These are phyloP conservation scores for Eulithis testata DNA, from an alignment of 2,888 invertebrate species.

Conservation along the genomic window DNA sequence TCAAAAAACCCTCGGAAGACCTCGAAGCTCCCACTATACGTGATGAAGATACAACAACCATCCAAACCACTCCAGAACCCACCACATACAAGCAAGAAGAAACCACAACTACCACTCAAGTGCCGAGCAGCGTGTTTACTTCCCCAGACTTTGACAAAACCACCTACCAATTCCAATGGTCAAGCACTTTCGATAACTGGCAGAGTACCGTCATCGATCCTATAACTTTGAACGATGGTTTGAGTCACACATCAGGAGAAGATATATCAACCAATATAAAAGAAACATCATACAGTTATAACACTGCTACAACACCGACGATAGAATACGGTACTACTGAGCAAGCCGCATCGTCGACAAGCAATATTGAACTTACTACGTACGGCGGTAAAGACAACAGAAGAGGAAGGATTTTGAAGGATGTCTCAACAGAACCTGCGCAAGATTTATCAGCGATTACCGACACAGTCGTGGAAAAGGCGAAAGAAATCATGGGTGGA, in stretches of 20 bases:
- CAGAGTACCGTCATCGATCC: constrained; percentile 90
- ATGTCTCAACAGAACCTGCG: constrained; percentile 76
- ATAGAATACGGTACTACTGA: constrained; percentile 62
- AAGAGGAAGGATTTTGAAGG: constrained; percentile 67
- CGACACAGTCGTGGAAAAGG: constrained; percentile 87
- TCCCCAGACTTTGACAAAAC: constrained; percentile 72
- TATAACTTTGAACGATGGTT: constrained; percentile 88
- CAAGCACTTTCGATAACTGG: constrained; percentile 82
- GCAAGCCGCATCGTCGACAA: constrained; percentile 64
- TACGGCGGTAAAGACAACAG: constrained; percentile 59
- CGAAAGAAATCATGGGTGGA: constrained; percentile 90
- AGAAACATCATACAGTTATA: constrained; percentile 45
- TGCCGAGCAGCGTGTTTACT: constrained; percentile 65
- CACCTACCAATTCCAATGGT: constrained; percentile 77
- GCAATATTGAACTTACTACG: constrained; percentile 60
- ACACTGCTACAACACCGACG: constrained; percentile 58
- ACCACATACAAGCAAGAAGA: constrained; percentile 61
- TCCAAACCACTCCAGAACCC: constrained; percentile 60
- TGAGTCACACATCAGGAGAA: constrained; percentile 73
- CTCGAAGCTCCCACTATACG: constrained; percentile 72
- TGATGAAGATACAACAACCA: constrained; percentile 59
- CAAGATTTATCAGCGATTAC: constrained; percentile 87
- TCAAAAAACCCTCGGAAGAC: constrained; percentile 71
- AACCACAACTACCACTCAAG: constrained; percentile 61
- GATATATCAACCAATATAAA: constrained; percentile 42